These are phyloP conservation scores for Thaumetopoea pityocampa DNA, from an alignment of 1,140 invertebrate species.

Conservation along the genomic window DNA sequence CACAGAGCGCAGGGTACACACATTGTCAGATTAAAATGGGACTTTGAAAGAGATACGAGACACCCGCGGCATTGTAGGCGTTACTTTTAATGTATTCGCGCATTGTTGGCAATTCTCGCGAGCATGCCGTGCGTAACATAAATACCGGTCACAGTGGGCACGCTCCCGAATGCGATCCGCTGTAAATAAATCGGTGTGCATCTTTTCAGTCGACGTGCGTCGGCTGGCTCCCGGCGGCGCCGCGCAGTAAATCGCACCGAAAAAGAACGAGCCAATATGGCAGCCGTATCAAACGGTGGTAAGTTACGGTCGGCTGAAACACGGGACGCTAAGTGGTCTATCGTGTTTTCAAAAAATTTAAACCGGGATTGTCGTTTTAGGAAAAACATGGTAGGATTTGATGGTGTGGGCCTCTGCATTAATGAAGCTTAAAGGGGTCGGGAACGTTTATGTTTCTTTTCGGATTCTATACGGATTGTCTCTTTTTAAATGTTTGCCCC, in stretches of 20 bases:
- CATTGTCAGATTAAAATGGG: constrained; percentile 51
- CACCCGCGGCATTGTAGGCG: constrained; percentile 41
- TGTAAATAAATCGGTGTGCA: constrained; percentile 60
- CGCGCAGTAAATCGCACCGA: constrained; percentile 60
- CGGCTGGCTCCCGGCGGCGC: constrained; percentile 48
- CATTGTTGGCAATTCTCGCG: constrained; percentile 59
- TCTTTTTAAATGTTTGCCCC: too few relatives aligned
- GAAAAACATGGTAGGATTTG: constrained; percentile 36
- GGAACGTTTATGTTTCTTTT: constrained; percentile 21
- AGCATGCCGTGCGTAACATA: constrained; percentile 51
- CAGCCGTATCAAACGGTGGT: constrained; percentile 58
- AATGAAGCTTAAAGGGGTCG: constrained; percentile 45
- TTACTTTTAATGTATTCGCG: constrained; percentile 58
- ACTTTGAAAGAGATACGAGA: constrained; percentile 53
- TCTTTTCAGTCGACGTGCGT: constrained; percentile 44
- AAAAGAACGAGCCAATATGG: constrained; percentile 58
- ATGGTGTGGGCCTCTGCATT: constrained; percentile 31
- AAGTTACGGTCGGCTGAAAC: constrained; percentile 53
- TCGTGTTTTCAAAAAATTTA: constrained; percentile 58
- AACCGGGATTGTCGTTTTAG: constrained; percentile 37
- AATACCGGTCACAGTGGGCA: constrained; percentile 55
- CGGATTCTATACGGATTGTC: constrained; percentile 25
- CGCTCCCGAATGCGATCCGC: constrained; percentile 59
- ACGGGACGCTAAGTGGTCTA: constrained; percentile 59
- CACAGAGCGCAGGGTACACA: constrained; percentile 21